These are phyloP conservation scores for Pituophis catenifer DNA, from an alignment of 2,113 vertebrate genomes.

Conservation along the genomic window DNA sequence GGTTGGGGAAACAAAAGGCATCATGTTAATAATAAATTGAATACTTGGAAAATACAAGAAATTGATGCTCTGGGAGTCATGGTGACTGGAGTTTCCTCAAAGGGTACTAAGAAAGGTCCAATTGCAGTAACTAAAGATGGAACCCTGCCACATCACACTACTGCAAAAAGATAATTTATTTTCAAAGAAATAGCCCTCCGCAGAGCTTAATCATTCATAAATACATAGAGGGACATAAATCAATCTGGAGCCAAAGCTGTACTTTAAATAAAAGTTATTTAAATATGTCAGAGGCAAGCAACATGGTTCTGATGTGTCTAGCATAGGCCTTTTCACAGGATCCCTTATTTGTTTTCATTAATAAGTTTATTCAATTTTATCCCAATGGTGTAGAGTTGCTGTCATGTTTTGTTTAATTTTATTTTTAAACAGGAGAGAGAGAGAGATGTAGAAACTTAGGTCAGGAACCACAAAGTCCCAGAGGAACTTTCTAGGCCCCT, in stretches of 20 bases:
- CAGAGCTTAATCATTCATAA: not conserved
- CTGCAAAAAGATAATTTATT: constrained; percentile 1
- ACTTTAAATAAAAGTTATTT: not conserved
- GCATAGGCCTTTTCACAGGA: not conserved
- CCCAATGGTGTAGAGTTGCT: not conserved
- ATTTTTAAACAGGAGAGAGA: not conserved
- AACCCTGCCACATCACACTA: not conserved
- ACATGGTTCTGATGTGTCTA: not conserved
- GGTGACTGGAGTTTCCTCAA: constrained; percentile 32
- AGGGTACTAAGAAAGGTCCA: constrained; percentile 12
- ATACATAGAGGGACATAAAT: not conserved
- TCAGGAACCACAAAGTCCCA: not conserved
- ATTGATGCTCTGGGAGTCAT: constrained; percentile 43
- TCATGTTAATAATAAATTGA: constrained; percentile 55
- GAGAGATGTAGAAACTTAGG: not conserved
- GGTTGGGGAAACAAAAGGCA: constrained; percentile 52
- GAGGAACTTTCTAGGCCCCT: not conserved
- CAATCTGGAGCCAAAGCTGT: not conserved
- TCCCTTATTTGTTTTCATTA: constrained; percentile 7
- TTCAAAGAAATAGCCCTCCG: not conserved
- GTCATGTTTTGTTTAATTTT: not conserved
- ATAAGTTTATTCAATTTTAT: rapidly evolving
- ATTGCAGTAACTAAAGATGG: not conserved
- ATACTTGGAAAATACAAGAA: constrained; percentile 44
- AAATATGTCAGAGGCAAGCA: not conserved